Percentiles rank a stretch among this genome's conserved stretches.
Evolutionary conservation across 2,113 vertebrate genomes (phyloP).

Genomic region (Caretta caretta): DNA sequence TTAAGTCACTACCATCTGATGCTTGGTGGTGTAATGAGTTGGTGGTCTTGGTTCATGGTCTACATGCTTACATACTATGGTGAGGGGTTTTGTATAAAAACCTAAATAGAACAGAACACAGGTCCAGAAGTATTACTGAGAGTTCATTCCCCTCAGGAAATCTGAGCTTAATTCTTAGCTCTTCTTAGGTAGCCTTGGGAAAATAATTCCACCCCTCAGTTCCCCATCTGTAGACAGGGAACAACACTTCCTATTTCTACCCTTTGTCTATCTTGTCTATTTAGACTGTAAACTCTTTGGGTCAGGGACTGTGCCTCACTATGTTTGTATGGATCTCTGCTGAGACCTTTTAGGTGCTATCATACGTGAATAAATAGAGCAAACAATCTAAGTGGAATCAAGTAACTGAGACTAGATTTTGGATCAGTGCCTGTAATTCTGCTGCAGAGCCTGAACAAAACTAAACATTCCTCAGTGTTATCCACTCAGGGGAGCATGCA

Average conservation of each 20-base stretch:
- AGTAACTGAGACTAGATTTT: background rate
- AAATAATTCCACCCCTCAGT: background rate
- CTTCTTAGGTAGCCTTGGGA: background rate
- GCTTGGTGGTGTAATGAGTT: background rate
- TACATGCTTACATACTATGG: background rate
- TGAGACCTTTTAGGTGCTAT: slow-evolving; percentile 3
- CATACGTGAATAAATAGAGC: background rate
- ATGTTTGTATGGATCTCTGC: slow-evolving; percentile 1
- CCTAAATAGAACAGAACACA: background rate
- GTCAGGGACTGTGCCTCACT: background rate
- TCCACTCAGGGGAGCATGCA: background rate
- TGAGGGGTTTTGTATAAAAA: background rate
- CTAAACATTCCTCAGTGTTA: background rate
- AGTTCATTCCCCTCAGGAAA: background rate
- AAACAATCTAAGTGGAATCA: rapidly evolving
- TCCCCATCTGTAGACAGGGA: background rate
- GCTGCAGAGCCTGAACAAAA: background rate
- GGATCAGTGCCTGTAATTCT: background rate
- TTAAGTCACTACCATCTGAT: background rate
- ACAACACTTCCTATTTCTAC: background rate
- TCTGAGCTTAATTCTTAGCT: background rate
- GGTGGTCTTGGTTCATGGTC: background rate
- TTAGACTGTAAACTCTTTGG: slow-evolving; percentile 4
- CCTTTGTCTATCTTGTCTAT: background rate
- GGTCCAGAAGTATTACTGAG: background rate